Conservation (phyloP, 1,140 invertebrate species). For the Bombus superbus region DNA sequence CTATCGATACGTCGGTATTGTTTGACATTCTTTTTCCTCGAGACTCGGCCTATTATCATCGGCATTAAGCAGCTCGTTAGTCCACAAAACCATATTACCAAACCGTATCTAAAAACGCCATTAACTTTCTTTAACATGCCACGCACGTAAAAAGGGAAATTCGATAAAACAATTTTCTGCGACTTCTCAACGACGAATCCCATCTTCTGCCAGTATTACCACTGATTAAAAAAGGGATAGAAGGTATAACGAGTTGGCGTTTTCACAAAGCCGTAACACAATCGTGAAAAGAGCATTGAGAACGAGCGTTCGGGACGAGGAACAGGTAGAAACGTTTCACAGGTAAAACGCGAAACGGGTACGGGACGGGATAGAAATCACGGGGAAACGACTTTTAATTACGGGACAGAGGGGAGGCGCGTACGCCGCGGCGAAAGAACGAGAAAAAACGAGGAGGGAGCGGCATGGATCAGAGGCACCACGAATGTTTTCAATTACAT, state of each 20-base stretch:
- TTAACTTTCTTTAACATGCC: neutral
- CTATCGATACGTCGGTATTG: no score
- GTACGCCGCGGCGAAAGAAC: conserved; percentile 26
- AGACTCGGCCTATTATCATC: no score
- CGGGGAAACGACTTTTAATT: conserved; percentile 55
- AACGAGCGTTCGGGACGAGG: neutral
- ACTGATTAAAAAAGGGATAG: neutral
- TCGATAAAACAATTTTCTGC: neutral
- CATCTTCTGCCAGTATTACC: neutral
- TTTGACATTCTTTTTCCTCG: no score
- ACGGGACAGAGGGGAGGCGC: conserved; percentile 38
- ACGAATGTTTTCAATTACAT: conserved; percentile 70
- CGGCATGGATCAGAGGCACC: conserved; percentile 77
- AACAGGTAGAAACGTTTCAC: neutral
- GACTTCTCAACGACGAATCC: no score
- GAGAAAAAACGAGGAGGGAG: conserved; percentile 51
- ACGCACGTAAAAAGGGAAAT: neutral
- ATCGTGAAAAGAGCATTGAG: conserved; percentile 24
- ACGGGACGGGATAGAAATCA: conserved; percentile 33
- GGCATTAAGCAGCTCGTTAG: no score
- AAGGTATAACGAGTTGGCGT: conserved; percentile 26
- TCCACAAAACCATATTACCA: neutral
- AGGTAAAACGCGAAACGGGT: conserved; percentile 37
- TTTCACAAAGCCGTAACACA: conserved; percentile 9
- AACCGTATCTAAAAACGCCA: neutral